Evolutionary conservation across 2,113 vertebrate genomes (phyloP), one percentile per base, ranked within the genome.

Genomic region (Caloenas nicobarica): DNA sequence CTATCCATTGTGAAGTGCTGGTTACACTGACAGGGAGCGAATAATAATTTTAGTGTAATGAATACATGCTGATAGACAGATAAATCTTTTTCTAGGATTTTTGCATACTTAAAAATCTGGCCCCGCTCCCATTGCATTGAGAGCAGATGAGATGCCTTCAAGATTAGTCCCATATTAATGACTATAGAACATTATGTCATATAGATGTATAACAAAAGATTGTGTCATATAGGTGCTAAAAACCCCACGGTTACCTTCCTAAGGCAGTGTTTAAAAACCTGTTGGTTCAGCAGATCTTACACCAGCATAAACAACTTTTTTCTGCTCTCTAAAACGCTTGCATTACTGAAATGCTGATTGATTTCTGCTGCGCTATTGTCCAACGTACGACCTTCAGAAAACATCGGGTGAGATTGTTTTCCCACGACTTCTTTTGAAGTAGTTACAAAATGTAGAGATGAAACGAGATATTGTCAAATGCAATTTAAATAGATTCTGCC

Each of bases 61-160:
- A 96, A 82, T 87, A 91, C 89, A 92, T 85, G 88, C 70, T 95
- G 90, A 97, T 88, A 77, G 89, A 94, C 71, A 95, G 74, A 95
- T 89, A 93, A 95, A 88, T 76, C 78, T 88, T 91, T 90, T 94
- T 80, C 70, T 77, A 61, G 84, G 42, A 44, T 93, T 95, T 94
- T 90, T 90, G 77, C 93, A 74, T 91, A 12, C 91, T 85, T 69
- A 44, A 87, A 51, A 56, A 25, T 40, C 85, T 95, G 93, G 93
- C 95, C 68, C 36, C 3, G 0, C 56, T 95, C 93, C 96, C 85
- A n/a, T 51, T 80, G 70, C 77, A 86, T 1, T 57, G 88, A 89
- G 11, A 60, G 50, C 34, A 93, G 76, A 38, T 58, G 81, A 95
- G 88, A 95, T 89, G 84, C 84, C 81, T 95, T 40, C 17, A 70